Percentiles rank a stretch among this genome's conserved stretches.
Evolutionary conservation across 1,140 invertebrate genomes (phyloP).

Genomic region (Aphelenchoides fujianensis): DNA sequence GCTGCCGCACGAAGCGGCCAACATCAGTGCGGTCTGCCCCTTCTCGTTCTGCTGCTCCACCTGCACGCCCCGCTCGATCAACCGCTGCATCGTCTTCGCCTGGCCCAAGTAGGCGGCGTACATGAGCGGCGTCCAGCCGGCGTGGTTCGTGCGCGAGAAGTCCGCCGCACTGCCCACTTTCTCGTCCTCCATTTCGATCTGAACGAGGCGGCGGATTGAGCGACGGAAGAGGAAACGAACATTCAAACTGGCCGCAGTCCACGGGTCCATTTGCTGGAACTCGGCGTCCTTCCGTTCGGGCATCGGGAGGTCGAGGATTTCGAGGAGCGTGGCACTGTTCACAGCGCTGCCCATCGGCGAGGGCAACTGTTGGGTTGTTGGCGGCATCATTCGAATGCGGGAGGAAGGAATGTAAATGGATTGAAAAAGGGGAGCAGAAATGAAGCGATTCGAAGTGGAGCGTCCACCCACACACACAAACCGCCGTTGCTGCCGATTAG

Average conservation of each 20-base stretch:
- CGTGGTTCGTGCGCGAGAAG: too few relatives aligned
- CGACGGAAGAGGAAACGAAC: background rate
- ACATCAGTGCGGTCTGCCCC: slow-evolving; percentile 64
- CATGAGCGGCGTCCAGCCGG: slow-evolving; percentile 66
- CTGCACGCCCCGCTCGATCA: slow-evolving; percentile 63
- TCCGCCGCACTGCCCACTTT: background rate
- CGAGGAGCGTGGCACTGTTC: background rate
- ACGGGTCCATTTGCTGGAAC: background rate
- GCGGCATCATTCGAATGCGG: too few relatives aligned
- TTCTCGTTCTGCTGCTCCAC: slow-evolving; percentile 63
- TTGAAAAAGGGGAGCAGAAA: too few relatives aligned
- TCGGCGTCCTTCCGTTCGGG: background rate
- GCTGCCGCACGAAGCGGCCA: slow-evolving; percentile 65
- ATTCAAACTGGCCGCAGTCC: slow-evolving; percentile 7
- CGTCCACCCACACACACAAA: too few relatives aligned
- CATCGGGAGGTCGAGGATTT: background rate
- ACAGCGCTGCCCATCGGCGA: too few relatives aligned
- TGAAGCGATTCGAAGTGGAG: too few relatives aligned
- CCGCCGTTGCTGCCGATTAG: too few relatives aligned
- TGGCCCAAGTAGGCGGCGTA: slow-evolving; percentile 66
- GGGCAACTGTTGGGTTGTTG: too few relatives aligned
- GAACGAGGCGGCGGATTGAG: background rate
- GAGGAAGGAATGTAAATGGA: too few relatives aligned
- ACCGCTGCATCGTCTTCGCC: slow-evolving; percentile 63
- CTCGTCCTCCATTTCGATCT: background rate